These are phyloP conservation scores for Marcusenius ussheri DNA, from an alignment of 2,113 vertebrate genomes.

Conservation along the genomic window DNA sequence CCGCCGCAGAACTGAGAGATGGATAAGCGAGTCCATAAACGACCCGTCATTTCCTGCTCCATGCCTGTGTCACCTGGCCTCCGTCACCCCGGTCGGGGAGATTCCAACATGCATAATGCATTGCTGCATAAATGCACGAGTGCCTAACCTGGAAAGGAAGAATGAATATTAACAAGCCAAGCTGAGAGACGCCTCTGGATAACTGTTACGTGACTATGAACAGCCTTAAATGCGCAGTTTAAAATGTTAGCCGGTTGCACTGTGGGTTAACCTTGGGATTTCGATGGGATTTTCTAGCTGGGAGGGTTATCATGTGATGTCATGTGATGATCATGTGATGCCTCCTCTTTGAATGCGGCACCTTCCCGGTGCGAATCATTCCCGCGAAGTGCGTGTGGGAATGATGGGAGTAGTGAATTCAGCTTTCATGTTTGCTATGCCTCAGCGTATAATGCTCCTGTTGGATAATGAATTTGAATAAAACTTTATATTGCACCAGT, in stretches of 20 bases:
- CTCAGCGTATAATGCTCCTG: neutral
- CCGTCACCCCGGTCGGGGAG: neutral
- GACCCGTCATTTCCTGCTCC: neutral
- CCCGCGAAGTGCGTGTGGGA: neutral
- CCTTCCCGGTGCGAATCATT: too few species aligned
- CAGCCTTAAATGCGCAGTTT: neutral
- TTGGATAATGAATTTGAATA: neutral
- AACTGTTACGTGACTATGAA: neutral
- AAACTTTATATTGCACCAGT: neutral
- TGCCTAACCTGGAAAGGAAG: neutral
- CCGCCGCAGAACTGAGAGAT: neutral
- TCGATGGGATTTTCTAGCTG: neutral
- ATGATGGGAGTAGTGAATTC: neutral
- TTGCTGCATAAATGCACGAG: neutral
- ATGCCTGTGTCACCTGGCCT: neutral
- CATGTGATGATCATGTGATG: neutral
- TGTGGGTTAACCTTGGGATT: neutral
- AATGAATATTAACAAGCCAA: neutral
- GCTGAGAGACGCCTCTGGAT: neutral
- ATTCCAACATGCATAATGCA: neutral
- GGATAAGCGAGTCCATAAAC: neutral
- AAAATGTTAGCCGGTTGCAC: neutral
- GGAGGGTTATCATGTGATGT: neutral
- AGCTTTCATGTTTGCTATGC: neutral
- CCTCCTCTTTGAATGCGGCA: neutral